phyloP scores from a whole-genome alignment of 2,113 vertebrate genomes.

The Monarcha castaneiventris region DNA sequence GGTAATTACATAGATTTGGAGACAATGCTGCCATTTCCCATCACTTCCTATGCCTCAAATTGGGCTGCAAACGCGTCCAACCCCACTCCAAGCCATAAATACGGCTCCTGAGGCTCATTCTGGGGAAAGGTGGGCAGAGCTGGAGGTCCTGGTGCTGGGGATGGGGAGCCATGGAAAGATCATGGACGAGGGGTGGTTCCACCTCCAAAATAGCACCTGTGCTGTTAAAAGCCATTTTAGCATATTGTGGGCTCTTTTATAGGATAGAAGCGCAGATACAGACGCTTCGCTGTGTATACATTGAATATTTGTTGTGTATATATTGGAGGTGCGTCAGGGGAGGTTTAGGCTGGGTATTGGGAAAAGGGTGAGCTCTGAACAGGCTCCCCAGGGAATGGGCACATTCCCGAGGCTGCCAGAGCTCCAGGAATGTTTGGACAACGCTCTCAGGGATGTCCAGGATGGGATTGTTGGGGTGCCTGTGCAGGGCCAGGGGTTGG shows the following conservation, averaged over 20 bases:
- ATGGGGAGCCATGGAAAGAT: rapidly evolving
- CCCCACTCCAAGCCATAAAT: rapidly evolving
- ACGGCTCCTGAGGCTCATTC: rapidly evolving
- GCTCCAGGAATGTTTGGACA: background rate
- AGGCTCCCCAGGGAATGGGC: background rate
- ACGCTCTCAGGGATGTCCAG: background rate
- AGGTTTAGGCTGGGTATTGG: background rate
- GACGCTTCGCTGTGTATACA: rapidly evolving
- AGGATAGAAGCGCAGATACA: rapidly evolving
- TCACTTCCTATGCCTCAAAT: rapidly evolving
- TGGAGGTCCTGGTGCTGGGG: background rate
- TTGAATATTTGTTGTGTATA: background rate
- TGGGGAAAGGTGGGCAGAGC: background rate
- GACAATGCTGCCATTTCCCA: background rate
- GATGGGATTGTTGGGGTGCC: background rate
- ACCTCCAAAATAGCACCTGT: rapidly evolving
- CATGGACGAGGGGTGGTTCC: rapidly evolving
- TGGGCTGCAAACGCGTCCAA: rapidly evolving
- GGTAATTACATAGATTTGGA: background rate
- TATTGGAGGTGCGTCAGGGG: background rate
- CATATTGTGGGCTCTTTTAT: rapidly evolving
- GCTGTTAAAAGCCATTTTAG: background rate
- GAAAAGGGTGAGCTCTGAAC: background rate
- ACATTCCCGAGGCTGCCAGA: background rate
- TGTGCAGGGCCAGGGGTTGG: too few species aligned